phyloP scores from a whole-genome alignment of 2,797 vertebrate genomes.

The Urocyon cinereoargenteus region DNA sequence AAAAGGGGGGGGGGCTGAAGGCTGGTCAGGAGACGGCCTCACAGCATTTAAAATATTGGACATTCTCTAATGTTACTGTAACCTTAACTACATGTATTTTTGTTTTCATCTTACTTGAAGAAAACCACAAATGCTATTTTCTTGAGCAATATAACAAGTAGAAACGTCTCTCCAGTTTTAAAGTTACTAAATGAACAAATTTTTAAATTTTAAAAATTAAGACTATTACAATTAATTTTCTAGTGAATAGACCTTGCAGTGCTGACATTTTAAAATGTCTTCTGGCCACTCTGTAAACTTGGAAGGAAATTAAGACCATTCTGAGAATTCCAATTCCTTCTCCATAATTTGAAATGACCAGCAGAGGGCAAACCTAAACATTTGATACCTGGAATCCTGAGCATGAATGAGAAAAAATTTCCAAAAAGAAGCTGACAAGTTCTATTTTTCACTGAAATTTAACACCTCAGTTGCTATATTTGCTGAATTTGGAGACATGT shows the following conservation, averaged over 20 bases:
- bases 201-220: conserved; percentile 25
- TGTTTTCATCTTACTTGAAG: not conserved
- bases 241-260: not conserved
- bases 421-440: not conserved
- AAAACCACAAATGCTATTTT: conserved; percentile 33
- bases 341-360: conserved; percentile 56
- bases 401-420: conserved; percentile 15
- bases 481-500: conserved; percentile 10
- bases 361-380: conserved; percentile 67
- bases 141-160: not conserved
- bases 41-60: not conserved
- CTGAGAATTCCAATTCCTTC: not conserved
- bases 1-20: no score
- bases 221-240: not conserved
- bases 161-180: conserved; percentile 11
- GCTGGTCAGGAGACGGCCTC: no score
- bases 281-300: not conserved
- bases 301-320: not conserved
- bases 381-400: not conserved
- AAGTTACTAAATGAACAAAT: not conserved
- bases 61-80: not conserved
- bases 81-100: not conserved
- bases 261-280: conserved; percentile 3
- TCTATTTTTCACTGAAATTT: conserved; percentile 68
- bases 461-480: conserved; percentile 41